Percentiles rank a stretch among this genome's conserved stretches.
phyloP scores from a whole-genome alignment of 2,113 vertebrate species.

The Pionites leucogaster region DNA sequence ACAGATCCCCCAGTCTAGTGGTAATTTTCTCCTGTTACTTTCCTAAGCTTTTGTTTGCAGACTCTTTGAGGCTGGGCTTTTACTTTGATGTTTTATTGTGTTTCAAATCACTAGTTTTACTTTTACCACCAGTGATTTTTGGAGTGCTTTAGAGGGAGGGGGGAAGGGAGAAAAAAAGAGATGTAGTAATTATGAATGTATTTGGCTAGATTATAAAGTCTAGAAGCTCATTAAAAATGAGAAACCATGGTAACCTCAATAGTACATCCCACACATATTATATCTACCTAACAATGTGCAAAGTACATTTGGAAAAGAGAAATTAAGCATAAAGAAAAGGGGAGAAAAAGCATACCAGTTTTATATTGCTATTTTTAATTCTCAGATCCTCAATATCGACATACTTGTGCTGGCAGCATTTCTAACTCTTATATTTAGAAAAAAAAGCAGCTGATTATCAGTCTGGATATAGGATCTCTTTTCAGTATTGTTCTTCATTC shows the following conservation, averaged over 20 bases:
- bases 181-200: conserved; percentile 65
- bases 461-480: not conserved
- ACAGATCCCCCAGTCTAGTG: not conserved
- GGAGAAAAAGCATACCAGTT: not conserved
- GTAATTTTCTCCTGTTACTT: conserved; percentile 6
- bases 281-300: conserved; percentile 62
- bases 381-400: not conserved
- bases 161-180: not conserved
- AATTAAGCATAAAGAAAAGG: conserved; percentile 48
- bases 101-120: conserved; percentile 35
- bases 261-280: conserved; percentile 67
- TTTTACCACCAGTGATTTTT: conserved; percentile 27
- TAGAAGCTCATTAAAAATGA: conserved; percentile 71
- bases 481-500: not conserved
- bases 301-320: conserved; percentile 46
- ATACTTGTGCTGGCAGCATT: not conserved
- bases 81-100: conserved; percentile 9
- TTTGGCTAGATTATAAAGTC: conserved; percentile 60
- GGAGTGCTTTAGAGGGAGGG: not conserved
- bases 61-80: conserved; percentile 3
- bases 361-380: conserved; percentile 45
- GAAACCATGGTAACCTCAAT: conserved; percentile 73
- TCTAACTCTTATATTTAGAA: not conserved
- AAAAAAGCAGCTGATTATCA: not conserved
- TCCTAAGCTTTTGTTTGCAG: conserved; percentile 1